Evolutionary conservation across 2,888 invertebrate species (phyloP), one percentile per base, ranked within the genome.

Genomic region (Lycophotia porphyrea): DNA sequence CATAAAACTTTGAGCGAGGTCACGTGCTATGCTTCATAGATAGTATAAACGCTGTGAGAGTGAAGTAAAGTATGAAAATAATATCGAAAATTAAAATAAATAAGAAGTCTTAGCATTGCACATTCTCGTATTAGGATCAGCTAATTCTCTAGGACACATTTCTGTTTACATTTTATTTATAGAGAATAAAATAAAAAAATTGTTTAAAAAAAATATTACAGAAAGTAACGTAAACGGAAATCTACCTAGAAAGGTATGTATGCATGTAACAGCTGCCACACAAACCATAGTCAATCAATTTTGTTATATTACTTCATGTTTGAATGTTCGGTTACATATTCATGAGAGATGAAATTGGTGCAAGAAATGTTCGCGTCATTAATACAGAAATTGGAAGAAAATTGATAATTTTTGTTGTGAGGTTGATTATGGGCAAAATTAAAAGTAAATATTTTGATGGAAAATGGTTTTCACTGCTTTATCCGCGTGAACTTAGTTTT

Each of bases 91-190:
- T 92, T 91, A 93, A 95, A 94, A 86, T 84, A 90, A 91, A 93
- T 93, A 94, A 95, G 95, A 95, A 95, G 94, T 94, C 92, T 90
- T 93, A 95, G 96, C 96, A 96, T 96, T 94, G 96, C 96, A 96
- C 96, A 96, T 96, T 96, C 96, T 95, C 96, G 91, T 94, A 93
- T 93, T 91, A 95, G 95, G 94, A 94, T 94, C 93, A 95, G 94
- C 95, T 95, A 95, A 92, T 89, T 89, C 87, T 93, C 92, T 93
- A 94, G 92, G 92, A 84, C 88, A 93, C 90, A 95, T 93, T 95
- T 93, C 93, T 87, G 94, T 94, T 94, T 91, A 92, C 91, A 76
- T 83, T 78, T 75, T 73, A 44, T 72, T 42, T 66, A 65, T 60
- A 55, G 65, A 65, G 52, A 77, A 77, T 61, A 66, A 60, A 78